Evolutionary conservation across 2,113 vertebrate genomes (phyloP), one percentile per base, ranked within the genome.

Genomic region (Tringa solitaria): DNA sequence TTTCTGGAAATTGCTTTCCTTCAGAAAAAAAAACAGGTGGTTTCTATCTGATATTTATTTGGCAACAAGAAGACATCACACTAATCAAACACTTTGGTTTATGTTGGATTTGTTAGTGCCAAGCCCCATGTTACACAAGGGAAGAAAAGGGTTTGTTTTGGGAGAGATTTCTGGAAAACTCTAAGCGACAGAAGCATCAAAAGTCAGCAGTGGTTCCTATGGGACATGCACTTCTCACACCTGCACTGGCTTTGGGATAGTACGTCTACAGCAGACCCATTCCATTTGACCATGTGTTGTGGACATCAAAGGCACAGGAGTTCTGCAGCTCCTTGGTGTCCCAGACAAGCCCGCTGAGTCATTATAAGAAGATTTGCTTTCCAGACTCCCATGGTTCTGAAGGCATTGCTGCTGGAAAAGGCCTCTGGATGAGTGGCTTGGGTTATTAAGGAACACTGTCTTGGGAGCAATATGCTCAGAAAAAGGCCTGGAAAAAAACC

Each of bases 201-300:
- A 94, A 53, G 9, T 64, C n/a, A 83, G 30, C 67, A 83, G 13
- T 16, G 37, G 27, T 87, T 91, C n/a, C 23, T 43, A 9, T 12
- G 15, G 15, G 60, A 8, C 19, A 8, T 68, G 30, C 0, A 0
- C 32, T 81, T 72, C 30, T 84, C 23, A n/a, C 30, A 39, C 20
- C 26, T 68, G 50, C 70, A 2, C 20, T 51, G 65, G 4, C 24
- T 75, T 88, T 88, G 53, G 48, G 41, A 28, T 0, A 1, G 41
- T 56, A 46, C 26, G 63, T 14, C 30, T 46, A 33, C 75, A 93
- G 45, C 1, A 64, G 32, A 53, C 4, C 8, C 39, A 4, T 56
- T 83, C 22, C 37, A 4, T 48, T 5, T 76, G 45, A 26, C 33
- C 12, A 1, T 20, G 9, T 75, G 5, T 76, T 75, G 20, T 63